These are phyloP conservation scores for Sinohyriopsis cumingii DNA, from an alignment of 2,888 invertebrate species.

Conservation along the genomic window DNA sequence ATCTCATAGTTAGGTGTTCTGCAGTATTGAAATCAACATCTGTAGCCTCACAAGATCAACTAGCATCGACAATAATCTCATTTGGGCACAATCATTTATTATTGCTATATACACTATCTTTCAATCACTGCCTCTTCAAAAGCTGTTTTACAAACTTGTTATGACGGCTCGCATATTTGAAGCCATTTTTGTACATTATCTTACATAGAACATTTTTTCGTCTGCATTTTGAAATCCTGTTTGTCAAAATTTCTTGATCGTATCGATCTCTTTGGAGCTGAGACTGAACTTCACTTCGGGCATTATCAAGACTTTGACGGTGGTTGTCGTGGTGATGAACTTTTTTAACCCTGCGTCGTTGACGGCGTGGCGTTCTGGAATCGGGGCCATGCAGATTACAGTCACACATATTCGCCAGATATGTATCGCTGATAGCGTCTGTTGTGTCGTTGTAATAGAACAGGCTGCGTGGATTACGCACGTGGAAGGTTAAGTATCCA, in stretches of 20 bases:
- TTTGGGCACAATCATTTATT: constrained; percentile 12
- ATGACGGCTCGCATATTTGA: constrained; percentile 9
- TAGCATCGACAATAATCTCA: constrained; percentile 2
- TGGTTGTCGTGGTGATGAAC: neutral
- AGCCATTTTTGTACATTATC: constrained; percentile 10
- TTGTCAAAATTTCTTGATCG: constrained; percentile 11
- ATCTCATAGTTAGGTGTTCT: constrained; percentile 1
- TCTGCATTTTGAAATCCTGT: constrained; percentile 17
- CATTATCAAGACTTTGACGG: too few relatives aligned
- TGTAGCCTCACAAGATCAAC: constrained; percentile 6
- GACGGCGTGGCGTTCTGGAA: neutral
- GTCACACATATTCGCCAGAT: constrained; percentile 33
- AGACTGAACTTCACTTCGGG: too few relatives aligned
- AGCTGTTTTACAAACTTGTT: constrained; percentile 3
- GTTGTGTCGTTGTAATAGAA: constrained; percentile 33
- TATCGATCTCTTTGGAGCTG: too few relatives aligned
- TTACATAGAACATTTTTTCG: constrained; percentile 12
- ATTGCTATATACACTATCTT: constrained; percentile 1
- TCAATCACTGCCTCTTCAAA: constrained; percentile 1
- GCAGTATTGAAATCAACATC: neutral
- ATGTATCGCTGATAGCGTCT: constrained; percentile 32
- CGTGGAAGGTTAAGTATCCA: constrained; percentile 53
- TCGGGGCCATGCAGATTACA: constrained; percentile 14
- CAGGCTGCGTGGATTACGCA: constrained; percentile 54
- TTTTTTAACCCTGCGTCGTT: neutral